Evolutionary conservation across 2,113 vertebrate genomes (phyloP).

Genomic region (Serilophus lunatus): DNA sequence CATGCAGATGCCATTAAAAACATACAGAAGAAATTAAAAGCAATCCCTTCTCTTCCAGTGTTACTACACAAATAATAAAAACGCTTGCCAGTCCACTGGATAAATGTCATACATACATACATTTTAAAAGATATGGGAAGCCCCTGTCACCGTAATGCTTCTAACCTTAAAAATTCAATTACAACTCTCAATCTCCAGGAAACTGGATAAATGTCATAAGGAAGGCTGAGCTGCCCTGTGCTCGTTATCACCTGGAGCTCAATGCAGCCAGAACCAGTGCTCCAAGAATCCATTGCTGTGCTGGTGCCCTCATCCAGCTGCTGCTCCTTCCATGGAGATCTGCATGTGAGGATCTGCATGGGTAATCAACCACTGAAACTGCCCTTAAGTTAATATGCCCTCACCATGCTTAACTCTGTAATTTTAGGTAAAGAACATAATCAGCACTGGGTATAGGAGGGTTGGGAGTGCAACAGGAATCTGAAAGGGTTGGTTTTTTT

Average conservation of each 20-base stretch:
- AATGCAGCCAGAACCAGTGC: background rate
- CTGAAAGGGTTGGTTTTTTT: background rate
- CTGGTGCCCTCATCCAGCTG: background rate
- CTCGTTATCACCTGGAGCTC: background rate
- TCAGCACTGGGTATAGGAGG: background rate
- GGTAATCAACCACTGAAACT: background rate
- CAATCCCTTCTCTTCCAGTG: background rate
- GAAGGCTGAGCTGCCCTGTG: background rate
- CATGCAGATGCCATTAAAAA: background rate
- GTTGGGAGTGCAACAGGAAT: background rate
- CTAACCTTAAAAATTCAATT: background rate
- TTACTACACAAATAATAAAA: background rate
- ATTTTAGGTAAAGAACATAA: background rate
- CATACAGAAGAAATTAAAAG: background rate
- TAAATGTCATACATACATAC: background rate
- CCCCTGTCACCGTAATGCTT: background rate
- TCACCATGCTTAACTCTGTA: background rate
- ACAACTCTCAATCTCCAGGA: background rate
- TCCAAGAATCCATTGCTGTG: background rate
- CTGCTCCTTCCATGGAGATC: background rate
- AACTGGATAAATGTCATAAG: background rate
- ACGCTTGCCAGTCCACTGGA: background rate
- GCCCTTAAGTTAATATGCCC: background rate
- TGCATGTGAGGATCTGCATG: background rate
- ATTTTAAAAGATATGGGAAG: background rate